Evolutionary conservation across 1,140 invertebrate genomes (phyloP).

Genomic region (Drosophila pseudoobscura): DNA sequence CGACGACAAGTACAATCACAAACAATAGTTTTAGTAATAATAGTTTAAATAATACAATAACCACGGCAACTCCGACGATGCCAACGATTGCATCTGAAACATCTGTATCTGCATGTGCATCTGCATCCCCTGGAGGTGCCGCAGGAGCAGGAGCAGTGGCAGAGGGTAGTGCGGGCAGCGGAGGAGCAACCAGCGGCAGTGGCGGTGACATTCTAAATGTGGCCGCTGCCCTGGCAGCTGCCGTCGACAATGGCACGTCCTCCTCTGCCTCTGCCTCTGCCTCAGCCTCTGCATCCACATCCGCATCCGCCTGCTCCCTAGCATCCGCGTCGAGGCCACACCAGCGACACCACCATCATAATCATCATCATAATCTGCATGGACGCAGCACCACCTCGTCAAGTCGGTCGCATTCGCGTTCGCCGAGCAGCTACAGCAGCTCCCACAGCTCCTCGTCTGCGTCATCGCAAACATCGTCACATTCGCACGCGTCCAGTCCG

Average conservation of each 20-base stretch:
- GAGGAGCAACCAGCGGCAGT: conserved; percentile 3
- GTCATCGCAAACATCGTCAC: conserved; percentile 81
- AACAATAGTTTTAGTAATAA: conserved; percentile 83
- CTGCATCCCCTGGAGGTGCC: conserved; percentile 1
- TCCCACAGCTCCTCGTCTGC: conserved; percentile 81
- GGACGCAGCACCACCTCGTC: conserved; percentile 83
- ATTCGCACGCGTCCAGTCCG: conserved; percentile 83
- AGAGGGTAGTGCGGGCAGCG: conserved; percentile 8
- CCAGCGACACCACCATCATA: conserved; percentile 47
- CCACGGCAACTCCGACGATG: conserved; percentile 74
- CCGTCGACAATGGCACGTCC: conserved; percentile 61
- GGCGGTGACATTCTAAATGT: conserved; percentile 78
- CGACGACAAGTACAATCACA: conserved; percentile 83
- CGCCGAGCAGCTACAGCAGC: conserved; percentile 83
- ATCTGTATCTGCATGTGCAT: no score
- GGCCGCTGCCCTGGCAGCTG: conserved; percentile 84
- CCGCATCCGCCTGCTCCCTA: conserved; percentile 8
- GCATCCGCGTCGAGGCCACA: conserved; percentile 2
- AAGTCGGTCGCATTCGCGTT: conserved; percentile 85
- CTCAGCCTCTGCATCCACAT: conserved; percentile 14
- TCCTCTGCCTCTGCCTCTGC: conserved; percentile 31
- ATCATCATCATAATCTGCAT: conserved; percentile 38
- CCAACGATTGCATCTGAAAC: conserved; percentile 60
- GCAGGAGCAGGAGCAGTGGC: conserved; percentile 14
- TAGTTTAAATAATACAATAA: conserved; percentile 82